Evolutionary conservation across 2,113 vertebrate genomes (phyloP).

Genomic region (Lepus americanus): DNA sequence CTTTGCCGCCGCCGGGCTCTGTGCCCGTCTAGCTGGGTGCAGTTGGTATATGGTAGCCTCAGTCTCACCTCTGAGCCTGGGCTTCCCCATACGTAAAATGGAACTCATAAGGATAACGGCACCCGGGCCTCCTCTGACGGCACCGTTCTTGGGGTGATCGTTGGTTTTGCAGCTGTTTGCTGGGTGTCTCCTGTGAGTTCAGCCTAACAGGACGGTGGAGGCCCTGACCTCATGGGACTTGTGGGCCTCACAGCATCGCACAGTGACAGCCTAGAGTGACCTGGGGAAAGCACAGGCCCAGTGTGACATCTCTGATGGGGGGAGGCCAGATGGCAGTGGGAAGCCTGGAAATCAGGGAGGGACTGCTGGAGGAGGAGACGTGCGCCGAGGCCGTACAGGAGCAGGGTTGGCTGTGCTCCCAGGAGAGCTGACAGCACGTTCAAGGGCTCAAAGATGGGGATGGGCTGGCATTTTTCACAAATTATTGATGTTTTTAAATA

Average conservation of each 20-base stretch:
- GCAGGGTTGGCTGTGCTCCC: neutral
- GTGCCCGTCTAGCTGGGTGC: neutral
- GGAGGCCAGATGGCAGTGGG: neutral
- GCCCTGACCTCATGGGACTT: neutral
- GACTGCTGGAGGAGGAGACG: conserved; percentile 17
- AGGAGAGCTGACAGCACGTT: neutral
- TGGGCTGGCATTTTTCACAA: neutral
- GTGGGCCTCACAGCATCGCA: too few species aligned
- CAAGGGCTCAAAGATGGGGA: neutral
- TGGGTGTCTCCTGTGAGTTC: neutral
- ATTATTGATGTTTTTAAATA: conserved; percentile 6
- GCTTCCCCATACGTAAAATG: neutral
- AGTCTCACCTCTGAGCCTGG: neutral
- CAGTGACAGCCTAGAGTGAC: neutral
- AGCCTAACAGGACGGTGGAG: neutral
- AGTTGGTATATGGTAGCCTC: neutral
- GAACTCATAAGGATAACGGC: neutral
- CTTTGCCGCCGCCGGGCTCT: neutral
- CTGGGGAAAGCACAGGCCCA: neutral
- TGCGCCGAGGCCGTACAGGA: neutral
- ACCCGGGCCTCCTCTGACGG: neutral
- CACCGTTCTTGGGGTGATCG: neutral
- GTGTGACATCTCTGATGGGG: neutral
- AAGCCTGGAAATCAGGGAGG: neutral
- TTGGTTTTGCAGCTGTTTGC: neutral